Base-by-base conservation (phyloP, 2,888 invertebrate genomes). In the Amphiduros pacificus region DNA sequence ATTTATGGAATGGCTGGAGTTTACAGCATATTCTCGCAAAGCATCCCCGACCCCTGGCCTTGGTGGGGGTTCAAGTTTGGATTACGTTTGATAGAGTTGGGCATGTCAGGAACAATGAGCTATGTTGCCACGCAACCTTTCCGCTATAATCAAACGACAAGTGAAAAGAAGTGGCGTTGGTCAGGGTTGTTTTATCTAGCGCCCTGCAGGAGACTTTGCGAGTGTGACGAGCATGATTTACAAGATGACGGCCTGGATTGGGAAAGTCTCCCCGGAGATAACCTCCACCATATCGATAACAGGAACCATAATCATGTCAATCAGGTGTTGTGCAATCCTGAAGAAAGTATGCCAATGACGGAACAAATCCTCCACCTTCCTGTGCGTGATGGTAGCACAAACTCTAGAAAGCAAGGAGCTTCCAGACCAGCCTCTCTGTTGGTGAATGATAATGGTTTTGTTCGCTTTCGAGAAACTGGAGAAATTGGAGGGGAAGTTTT, bases 21-120 rank as follows among this genome's bases (percentile, higher is more conserved):
- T 49, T 74, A 82, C 78, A 67, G 78, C 67, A 83, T 82, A 73
- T 72, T 84, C 72, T 66, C 77, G 0, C 53, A 60, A 9, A 70
- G 71, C 9, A 77, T 77, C 27, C 85, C 85, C 0, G 82, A 85
- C 64, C 84, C 86, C 65, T 95, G 95, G 95, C 86, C 93, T 2
- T 90, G 94, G 85, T 94, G 93, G 93, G 90, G 91, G 24, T 94
- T 92, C 84, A 93, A 94, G 77, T 89, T 93, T 76, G 90, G 91
- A 0, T 87, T 93, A 56, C 87, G 94, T 28, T 85, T 93, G 5
- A 87, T 93, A 57, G 95, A 95, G 83, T 88, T 94, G 51, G 88
- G 90, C n/a, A 91, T 94, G 75, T 91, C 94, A 72, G 89, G 90
- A 3, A 85, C 59, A 86, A 93, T 78, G 71, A 91, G 91, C 0